A percentile compares a stretch with the other conserved stretches of the same genome.
Conservation (phyloP, 2,797 vertebrate species). For the Microchirus variegatus region DNA sequence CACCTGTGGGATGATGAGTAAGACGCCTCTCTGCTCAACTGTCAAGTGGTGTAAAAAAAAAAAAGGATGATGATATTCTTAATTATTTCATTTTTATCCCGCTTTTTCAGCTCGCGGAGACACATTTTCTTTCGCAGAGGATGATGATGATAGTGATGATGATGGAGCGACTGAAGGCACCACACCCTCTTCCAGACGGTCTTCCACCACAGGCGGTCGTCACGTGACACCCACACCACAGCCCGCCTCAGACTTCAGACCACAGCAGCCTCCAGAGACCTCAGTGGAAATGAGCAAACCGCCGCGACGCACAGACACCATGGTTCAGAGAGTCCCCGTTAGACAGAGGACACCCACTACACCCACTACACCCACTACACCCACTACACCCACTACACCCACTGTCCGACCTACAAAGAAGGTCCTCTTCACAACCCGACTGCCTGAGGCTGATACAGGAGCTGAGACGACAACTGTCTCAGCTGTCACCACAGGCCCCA, state of each 20-base stretch:
- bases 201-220: not conserved
- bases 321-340: not conserved
- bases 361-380: not conserved
- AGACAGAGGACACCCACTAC: not conserved
- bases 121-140: slow-evolving; percentile 88
- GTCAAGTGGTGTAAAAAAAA: not conserved
- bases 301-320: not conserved
- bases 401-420: not conserved
- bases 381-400: not conserved
- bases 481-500: slow-evolving; percentile 32
- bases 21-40: slow-evolving; percentile 21
- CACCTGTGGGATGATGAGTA: slow-evolving; percentile 85
- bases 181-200: not conserved
- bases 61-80: not conserved
- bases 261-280: not conserved
- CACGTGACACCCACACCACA: slow-evolving; percentile 7
- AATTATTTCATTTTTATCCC: not conserved
- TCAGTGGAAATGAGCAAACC: slow-evolving; percentile 46
- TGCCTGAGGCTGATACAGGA: not conserved
- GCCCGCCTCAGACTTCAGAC: slow-evolving; percentile 28
- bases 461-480: slow-evolving; percentile 28
- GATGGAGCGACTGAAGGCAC: slow-evolving; percentile 40
- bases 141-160: slow-evolving; percentile 64
- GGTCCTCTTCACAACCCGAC: not conserved
- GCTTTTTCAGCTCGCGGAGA: slow-evolving; percentile 88